These are phyloP conservation scores for Rotaria macrura DNA, from an alignment of 2,888 invertebrate species.

Conservation along the genomic window DNA sequence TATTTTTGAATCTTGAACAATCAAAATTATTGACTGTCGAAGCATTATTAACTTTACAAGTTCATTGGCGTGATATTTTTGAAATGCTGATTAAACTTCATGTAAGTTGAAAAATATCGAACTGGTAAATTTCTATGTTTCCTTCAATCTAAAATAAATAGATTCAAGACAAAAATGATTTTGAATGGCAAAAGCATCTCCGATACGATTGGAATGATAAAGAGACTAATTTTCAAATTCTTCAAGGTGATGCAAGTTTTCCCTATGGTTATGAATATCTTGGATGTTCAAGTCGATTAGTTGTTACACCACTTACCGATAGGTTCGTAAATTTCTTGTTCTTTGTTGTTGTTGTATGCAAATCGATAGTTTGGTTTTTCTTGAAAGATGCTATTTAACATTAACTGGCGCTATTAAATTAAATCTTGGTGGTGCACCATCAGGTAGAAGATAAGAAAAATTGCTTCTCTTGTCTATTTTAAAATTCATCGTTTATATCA, in stretches of 20 bases:
- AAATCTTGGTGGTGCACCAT: conserved; percentile 48
- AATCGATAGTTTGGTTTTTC: no score
- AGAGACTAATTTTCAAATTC: conserved; percentile 46
- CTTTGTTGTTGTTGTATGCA: no score
- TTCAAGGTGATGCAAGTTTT: conserved; percentile 47
- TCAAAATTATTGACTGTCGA: conserved; percentile 46
- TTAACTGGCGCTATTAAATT: conserved; percentile 42
- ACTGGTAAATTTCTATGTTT: no score
- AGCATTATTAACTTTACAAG: conserved; percentile 47
- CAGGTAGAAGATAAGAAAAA: conserved; percentile 36
- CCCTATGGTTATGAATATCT: conserved; percentile 50
- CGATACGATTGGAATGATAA: conserved; percentile 49
- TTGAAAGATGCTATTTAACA: conserved; percentile 29
- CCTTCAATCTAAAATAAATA: neutral
- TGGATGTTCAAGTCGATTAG: conserved; percentile 48
- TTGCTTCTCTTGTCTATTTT: no score
- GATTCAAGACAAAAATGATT: conserved; percentile 41
- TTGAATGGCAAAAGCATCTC: conserved; percentile 49
- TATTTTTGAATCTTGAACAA: conserved; percentile 39
- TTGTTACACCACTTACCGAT: conserved; percentile 48
- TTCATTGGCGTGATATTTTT: conserved; percentile 48
- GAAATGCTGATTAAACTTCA: conserved; percentile 41
- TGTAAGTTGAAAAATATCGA: conserved; percentile 35
- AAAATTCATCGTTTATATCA: no score
- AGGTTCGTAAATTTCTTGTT: no score